These are phyloP conservation scores for Sinocyclocheilus anophthalmus DNA, from an alignment of 2,113 vertebrate genomes.

Conservation along the genomic window DNA sequence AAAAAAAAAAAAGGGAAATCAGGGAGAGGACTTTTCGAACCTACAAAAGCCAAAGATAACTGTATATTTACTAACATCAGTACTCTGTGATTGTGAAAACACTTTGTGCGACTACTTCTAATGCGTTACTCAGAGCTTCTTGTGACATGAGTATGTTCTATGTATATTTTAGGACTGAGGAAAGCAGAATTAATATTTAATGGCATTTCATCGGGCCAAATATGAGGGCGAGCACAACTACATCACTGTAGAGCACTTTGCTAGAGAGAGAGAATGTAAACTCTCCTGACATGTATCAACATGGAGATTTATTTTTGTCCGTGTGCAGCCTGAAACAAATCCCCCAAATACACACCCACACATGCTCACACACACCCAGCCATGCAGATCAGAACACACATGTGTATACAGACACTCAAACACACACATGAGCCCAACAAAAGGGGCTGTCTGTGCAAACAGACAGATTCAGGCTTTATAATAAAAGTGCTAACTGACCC, in stretches of 20 bases:
- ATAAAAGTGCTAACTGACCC: neutral
- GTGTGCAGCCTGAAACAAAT: constrained; percentile 36
- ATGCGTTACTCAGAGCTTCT: neutral
- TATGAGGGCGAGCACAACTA: neutral
- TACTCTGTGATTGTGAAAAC: neutral
- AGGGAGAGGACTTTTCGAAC: neutral
- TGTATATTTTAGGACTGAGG: constrained; percentile 22
- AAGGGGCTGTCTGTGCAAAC: constrained; percentile 8
- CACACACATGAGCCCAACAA: constrained; percentile 23
- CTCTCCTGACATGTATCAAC: constrained; percentile 41
- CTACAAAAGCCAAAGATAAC: neutral
- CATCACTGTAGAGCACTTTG: constrained; percentile 12
- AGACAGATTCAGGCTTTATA: neutral
- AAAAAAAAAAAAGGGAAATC: neutral
- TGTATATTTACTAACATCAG: constrained; percentile 5
- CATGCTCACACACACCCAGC: constrained; percentile 15
- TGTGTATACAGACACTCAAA: constrained; percentile 15
- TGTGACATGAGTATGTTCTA: constrained; percentile 4
- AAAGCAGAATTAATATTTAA: constrained; percentile 28
- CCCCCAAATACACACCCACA: constrained; percentile 18
- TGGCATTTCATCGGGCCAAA: neutral
- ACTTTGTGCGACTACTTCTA: neutral
- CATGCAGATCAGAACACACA: constrained; percentile 4
- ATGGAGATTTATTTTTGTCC: constrained; percentile 37
- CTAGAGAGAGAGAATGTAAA: constrained; percentile 40